Evolutionary conservation across 2,797 vertebrate species (phyloP), one percentile per base, ranked within the genome.

Genomic region (Coendou prehensilis): DNA sequence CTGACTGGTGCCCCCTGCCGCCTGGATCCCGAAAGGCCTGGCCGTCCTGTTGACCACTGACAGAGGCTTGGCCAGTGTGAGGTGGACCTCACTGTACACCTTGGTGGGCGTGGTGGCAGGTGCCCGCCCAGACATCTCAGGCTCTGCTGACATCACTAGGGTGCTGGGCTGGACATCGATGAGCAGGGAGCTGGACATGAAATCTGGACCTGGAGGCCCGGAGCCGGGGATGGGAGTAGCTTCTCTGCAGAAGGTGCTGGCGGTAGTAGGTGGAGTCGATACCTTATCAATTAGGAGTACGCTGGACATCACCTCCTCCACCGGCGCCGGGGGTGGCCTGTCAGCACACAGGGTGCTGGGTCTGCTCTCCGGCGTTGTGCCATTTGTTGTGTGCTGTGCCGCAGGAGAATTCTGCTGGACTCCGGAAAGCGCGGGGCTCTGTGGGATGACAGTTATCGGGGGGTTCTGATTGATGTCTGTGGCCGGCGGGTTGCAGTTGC

Each of bases 31-130:
- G 14, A 99, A 99, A 2, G 99, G 99, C 93, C 99, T 99, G 97
- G 99, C 99, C 0, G 99, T 99, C 97, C 99, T 98, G 98, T 99
- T 99, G 95, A 98, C 97, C 98, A 99, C 99, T 0, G 99, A 90
- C 1, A 97, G 98, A 30, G 99, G 97, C 96, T 99, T 99, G 93
- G 99, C 98, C 96, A 99, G 97, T 1, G 98, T 99, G 94, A 99
- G 98, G 83, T 98, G 99, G 26, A 99, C 99, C 97, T 99, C 99
- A 0, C 98, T 99, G 97, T 98, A 99, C 80, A 98, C 98, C 84
- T 97, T 98, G 93, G 96, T 96, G 83, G 98, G 98, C 0, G 96
- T 97, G 88, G 99, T 98, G 9, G 99, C 99, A 1, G 93, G 37
- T 11, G 82, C 54, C 30, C 1, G 79, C 6, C 76, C 85, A 0